Percentiles rank a stretch among this genome's conserved stretches.
Conservation (phyloP, 2,113 vertebrate species). For the Rhadina sibilatrix region DNA sequence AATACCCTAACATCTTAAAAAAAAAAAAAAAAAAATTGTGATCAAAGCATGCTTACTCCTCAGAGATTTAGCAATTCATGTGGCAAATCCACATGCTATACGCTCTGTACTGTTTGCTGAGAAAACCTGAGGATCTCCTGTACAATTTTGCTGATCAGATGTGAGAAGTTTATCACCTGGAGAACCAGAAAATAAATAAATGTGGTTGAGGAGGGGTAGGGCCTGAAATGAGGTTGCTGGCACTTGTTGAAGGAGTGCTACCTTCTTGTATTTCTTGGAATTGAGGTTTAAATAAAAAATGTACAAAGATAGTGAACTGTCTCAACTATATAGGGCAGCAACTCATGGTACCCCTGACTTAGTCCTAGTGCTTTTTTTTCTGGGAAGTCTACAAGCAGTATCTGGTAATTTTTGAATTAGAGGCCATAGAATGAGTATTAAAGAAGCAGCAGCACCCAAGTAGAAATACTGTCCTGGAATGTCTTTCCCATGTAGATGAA, state of each 20-base stretch:
- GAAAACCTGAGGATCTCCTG: neutral
- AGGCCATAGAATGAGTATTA: neutral
- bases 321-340: neutral
- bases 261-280: neutral
- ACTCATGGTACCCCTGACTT: neutral
- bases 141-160: neutral
- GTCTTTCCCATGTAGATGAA: neutral
- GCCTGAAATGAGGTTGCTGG: neutral
- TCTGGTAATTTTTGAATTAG: neutral
- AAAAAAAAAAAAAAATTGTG: neutral
- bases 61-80: constrained; percentile 1
- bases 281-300: neutral
- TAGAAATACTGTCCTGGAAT: neutral
- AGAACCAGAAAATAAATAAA: neutral
- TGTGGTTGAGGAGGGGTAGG: neutral
- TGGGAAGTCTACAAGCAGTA: neutral
- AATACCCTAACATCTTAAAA: neutral
- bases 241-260: neutral
- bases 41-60: constrained; percentile 30
- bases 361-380: neutral
- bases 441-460: neutral
- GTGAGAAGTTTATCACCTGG: neutral
- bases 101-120: neutral
- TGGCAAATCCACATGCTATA: neutral
- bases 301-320: neutral